Percentiles rank a stretch among this genome's conserved stretches.
Evolutionary conservation across 2,888 invertebrate species (phyloP).

Genomic region (Conistra vaccinii): DNA sequence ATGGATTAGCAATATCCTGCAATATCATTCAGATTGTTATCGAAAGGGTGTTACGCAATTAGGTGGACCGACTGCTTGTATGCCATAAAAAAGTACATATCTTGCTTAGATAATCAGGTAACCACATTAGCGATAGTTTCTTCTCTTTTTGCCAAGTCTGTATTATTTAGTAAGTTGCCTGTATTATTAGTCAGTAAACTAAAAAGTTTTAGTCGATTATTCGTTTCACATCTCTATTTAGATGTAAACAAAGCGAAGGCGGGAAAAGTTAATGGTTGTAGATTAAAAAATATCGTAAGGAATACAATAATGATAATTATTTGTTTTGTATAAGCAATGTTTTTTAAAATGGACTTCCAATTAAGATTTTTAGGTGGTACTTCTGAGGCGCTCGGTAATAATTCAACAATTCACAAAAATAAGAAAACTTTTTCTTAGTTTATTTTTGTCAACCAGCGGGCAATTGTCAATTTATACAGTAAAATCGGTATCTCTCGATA

Average conservation of each 20-base stretch:
- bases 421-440: neutral
- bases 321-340: conserved; percentile 43
- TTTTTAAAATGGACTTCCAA: conserved; percentile 59
- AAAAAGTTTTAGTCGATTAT: conserved; percentile 54
- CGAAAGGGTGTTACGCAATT: too few relatives aligned
- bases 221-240: conserved; percentile 64
- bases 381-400: conserved; percentile 9
- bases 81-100: neutral
- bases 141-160: conserved; percentile 1
- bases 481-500: neutral
- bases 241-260: conserved; percentile 56
- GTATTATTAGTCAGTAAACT: conserved; percentile 34
- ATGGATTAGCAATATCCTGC: too few relatives aligned
- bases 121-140: neutral
- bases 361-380: conserved; percentile 26
- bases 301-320: conserved; percentile 40
- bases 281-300: conserved; percentile 68
- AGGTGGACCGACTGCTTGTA: neutral
- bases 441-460: neutral
- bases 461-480: neutral
- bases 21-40: too few relatives aligned
- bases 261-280: conserved; percentile 47
- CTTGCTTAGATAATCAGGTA: neutral
- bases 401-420: neutral
- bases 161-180: conserved; percentile 9